These are phyloP conservation scores for Plemyria rubiginata DNA, from an alignment of 2,888 invertebrate species.

Conservation along the genomic window DNA sequence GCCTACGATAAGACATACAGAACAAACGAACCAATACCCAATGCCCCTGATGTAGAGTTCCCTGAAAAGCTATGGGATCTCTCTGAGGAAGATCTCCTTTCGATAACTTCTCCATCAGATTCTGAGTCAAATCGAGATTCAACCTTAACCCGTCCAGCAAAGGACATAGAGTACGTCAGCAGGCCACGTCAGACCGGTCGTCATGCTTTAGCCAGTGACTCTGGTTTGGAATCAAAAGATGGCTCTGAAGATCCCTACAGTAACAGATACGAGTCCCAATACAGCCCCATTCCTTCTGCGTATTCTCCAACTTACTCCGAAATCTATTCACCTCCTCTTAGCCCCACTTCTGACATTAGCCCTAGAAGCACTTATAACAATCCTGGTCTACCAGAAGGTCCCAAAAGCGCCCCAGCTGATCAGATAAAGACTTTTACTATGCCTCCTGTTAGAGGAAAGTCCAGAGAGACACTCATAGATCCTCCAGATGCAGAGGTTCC, in stretches of 20 bases:
- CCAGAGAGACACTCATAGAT: constrained; percentile 76
- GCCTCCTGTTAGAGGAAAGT: constrained; percentile 73
- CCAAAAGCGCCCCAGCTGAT: constrained; percentile 73
- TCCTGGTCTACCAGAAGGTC: constrained; percentile 71
- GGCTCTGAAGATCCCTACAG: constrained; percentile 75
- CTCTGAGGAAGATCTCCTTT: constrained; percentile 86
- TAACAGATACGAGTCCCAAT: constrained; percentile 70
- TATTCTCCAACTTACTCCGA: constrained; percentile 82
- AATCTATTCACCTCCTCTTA: constrained; percentile 78
- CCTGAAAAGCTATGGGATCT: constrained; percentile 93
- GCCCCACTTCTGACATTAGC: constrained; percentile 75
- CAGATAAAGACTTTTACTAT: constrained; percentile 76
- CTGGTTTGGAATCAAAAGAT: constrained; percentile 73
- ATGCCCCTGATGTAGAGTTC: constrained; percentile 90
- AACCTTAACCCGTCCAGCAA: constrained; percentile 84
- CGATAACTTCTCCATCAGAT: constrained; percentile 83
- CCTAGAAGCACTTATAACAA: constrained; percentile 72
- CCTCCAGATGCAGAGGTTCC: constrained; percentile 69
- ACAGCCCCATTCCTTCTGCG: constrained; percentile 76
- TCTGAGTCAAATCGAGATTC: constrained; percentile 85
- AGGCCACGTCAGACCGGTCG: constrained; percentile 85
- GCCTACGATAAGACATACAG: constrained; percentile 93
- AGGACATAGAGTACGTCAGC: constrained; percentile 86
- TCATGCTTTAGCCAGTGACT: constrained; percentile 81
- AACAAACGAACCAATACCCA: constrained; percentile 92